Evolutionary conservation across 2,113 vertebrate species (phyloP), one percentile per base, ranked within the genome.

Genomic region (Callaeas wilsoni): DNA sequence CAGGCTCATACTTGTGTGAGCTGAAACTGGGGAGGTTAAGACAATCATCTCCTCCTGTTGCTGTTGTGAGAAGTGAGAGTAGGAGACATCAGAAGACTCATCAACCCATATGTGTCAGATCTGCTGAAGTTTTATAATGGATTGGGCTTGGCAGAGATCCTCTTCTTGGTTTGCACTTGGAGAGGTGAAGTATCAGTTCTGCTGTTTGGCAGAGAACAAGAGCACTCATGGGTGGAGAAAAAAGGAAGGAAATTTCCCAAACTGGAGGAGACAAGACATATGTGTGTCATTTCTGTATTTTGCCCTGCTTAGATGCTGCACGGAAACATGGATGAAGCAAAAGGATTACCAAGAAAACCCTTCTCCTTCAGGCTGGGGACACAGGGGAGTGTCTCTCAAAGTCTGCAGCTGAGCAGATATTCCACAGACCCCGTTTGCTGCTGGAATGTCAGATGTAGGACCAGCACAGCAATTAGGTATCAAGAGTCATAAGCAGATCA

Each of bases 51-150:
- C 8, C 2, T 77, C 68, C 46, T 59, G 71, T 76, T 88, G 42
- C 46, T 94, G 59, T 62, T 94, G 65, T 79, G 74, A 87, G 84
- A 90, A 96, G 22, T 33, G 83, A 77, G 80, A 77, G 68, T 10
- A 90, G 86, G 88, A 90, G 80, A 84, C 83, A 90, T 77, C 60
- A 89, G 64, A 91, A 91, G 56, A 89, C 80, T 86, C 52, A 41
- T 81, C 95, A 95, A 84, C 83, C 82, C 75, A 76, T 89, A 82
- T 91, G 67, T 87, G 86, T 95, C 84, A 95, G 71, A 73, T 85
- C 67, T 89, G 76, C 60, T 85, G 21, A 89, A 89, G 77, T 79
- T 93, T 82, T 91, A 7, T 84, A 84, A 91, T 53, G 74, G 57
- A 91, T 59, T 56, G 3, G 50, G 39, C 67, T 90, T 96, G 87